Evolutionary conservation across 37 sponge, comb jelly and placozoan species (phyloP).

Genomic region (Dysidea cf. avara): DNA sequence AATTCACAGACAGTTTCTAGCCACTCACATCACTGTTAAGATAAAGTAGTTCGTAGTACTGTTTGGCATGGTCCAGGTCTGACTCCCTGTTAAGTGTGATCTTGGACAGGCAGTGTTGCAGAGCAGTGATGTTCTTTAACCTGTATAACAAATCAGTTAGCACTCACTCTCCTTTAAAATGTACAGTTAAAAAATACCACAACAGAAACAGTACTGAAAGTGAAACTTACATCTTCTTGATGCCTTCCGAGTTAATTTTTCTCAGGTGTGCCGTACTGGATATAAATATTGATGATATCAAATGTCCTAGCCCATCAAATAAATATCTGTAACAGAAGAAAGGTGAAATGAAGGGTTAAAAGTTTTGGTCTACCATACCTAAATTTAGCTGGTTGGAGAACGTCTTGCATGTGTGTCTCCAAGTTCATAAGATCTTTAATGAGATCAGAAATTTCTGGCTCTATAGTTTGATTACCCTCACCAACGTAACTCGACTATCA

Average conservation of each 20-base stretch:
- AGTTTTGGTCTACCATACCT: constrained; percentile 4
- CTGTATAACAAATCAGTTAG: constrained; percentile 23
- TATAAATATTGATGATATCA: constrained; percentile 80
- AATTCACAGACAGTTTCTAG: no score
- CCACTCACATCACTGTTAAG: constrained; percentile 73
- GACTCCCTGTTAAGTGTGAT: constrained; percentile 88
- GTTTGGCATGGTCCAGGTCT: constrained; percentile 82
- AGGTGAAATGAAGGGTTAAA: no score
- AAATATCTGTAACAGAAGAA: constrained; percentile 58
- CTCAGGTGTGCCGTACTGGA: constrained; percentile 48
- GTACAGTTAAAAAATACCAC: no score
- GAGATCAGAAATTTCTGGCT: constrained; percentile 49
- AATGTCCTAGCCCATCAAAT: constrained; percentile 94
- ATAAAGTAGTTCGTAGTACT: constrained; percentile 91
- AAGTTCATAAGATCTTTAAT: constrained; percentile 59
- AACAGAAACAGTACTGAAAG: neutral
- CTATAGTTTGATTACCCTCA: constrained; percentile 36
- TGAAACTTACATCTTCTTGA: constrained; percentile 88
- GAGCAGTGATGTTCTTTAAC: constrained; percentile 80
- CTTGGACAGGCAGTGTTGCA: constrained; percentile 91
- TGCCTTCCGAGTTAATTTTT: constrained; percentile 70
- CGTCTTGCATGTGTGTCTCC: constrained; percentile 45
- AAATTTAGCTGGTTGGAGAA: constrained; percentile 54
- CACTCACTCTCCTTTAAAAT: no score
- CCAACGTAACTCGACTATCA: constrained; percentile 49